Base-by-base conservation (phyloP, 2,888 invertebrate species). In the Drosophila bunnanda region DNA sequence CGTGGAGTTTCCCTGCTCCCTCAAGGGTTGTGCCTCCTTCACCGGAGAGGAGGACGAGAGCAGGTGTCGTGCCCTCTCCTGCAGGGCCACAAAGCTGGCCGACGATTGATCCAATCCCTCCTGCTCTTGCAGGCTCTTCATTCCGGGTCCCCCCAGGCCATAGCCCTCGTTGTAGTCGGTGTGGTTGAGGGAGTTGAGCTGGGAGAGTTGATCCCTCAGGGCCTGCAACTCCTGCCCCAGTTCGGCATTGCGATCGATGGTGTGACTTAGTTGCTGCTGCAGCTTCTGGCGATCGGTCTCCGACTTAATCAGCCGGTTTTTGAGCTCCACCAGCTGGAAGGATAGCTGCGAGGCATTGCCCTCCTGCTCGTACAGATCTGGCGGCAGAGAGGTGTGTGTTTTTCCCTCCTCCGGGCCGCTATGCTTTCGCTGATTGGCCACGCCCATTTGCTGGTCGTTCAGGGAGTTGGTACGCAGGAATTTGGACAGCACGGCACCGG, bases 231-330 rank as follows among this genome's bases (percentile, higher is more conserved):
- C 93, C 32, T 89, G 82, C 81, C 94, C 93, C 36, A 95, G 90
- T 46, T 94, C 93, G 0, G 94, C 93, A 46, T 95, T 94, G 80
- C 94, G 94, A 66, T 93, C 93, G 78, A 94, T 92, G 6, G 95
- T 93, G 12, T 94, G 93, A 6, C 95, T 94, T 34, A 96, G 88
- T 70, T 95, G 94, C 0, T 93, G 91, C 53, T 95, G 95, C 20
- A 96, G 91, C 6, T 90, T 90, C 8, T 89, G 75, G 0, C 91
- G 90, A 76, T 92, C 93, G 81, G 77, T 89, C 90, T 82, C 93
- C 43, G 76, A 94, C 87, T 80, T 93, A 0, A 92, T 78, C 4
- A 93, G 76, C 17, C 91, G 90, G 68, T 92, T 92, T 79, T 93
- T 93, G 8, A 94, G 93, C 79, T 95, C 95, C 15, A 94, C 93